Evolutionary conservation across 2,797 vertebrate species (phyloP), one percentile per base, ranked within the genome.

Genomic region (Pygocentrus nattereri): DNA sequence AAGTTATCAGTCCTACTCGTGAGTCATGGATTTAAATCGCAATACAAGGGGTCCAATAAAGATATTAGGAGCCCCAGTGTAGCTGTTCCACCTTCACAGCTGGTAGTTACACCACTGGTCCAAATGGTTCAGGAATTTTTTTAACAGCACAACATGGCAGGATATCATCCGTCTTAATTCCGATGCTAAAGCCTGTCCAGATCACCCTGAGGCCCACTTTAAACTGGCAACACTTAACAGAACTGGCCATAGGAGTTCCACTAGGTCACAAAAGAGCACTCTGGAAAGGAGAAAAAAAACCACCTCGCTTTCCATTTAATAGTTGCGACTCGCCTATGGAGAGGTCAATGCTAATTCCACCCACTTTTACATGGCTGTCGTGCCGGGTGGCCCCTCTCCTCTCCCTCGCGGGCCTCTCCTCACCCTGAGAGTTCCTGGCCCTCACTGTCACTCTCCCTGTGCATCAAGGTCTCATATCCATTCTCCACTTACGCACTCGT

Each of bases 311-410:
- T 81, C 78, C 75, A 87, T 88, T 85, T 74, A 65, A 62, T 76
- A 80, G 77, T 76, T 30, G 19, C 12, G 59, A 64, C 67, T 56
- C n/a, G 72, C 84, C 80, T 71, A 71, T 72, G 72, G 74, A 85
- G 82, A 85, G 85, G 85, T 84, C 89, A 89, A 74, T 76, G 70
- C 74, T 86, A 86, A 87, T 88, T 83, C 82, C 41, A 18, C 74
- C 81, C 72, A 86, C 73, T 86, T 88, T 87, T 79, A 80, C 70
- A n/a, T 74, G 76, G 77, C 83, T 72, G 72, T 59, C 58, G 21
- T 83, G 52, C 54, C 30, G 73, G 81, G 64, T 21, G 76, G 41
- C 62, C 65, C 41, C 67, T 81, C 76, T 58, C 27, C 47, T 81
- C 72, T 25, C 61, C 67, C 64, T 68, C 10, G 34, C 25, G 23